These are phyloP conservation scores for Rhyacichthys aspro DNA, from an alignment of 2,797 vertebrate genomes.

Conservation along the genomic window DNA sequence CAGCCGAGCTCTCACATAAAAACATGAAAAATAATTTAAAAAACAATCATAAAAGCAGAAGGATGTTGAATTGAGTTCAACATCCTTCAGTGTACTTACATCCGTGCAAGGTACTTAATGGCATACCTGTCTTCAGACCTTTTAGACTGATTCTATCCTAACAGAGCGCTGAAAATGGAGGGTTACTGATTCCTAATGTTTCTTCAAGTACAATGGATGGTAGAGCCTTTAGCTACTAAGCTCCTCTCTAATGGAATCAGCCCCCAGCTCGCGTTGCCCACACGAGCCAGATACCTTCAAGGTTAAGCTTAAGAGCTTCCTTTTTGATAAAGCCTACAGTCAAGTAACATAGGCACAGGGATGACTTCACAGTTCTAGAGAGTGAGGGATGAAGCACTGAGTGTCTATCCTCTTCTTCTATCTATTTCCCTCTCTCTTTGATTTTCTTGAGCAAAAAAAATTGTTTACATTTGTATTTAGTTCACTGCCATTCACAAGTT, in stretches of 20 bases:
- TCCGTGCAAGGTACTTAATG: not conserved
- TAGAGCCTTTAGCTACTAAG: not conserved
- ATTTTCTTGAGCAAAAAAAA: no score
- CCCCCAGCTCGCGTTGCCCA: not conserved
- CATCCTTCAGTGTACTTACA: not conserved
- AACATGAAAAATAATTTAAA: no score
- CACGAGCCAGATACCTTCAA: not conserved
- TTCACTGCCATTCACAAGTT: no score
- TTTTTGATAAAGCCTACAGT: not conserved
- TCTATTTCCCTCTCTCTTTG: no score
- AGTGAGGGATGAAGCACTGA: no score
- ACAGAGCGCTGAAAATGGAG: not conserved
- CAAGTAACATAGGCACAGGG: not conserved
- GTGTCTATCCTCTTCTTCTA: no score
- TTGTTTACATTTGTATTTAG: no score
- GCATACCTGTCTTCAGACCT: not conserved
- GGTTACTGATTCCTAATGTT: constrained; percentile 1
- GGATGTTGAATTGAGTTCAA: not conserved
- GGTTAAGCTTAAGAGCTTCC: not conserved
- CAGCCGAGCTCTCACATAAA: no score
- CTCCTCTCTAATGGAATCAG: constrained; percentile 1
- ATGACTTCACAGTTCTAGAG: not conserved
- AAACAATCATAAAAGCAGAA: no score
- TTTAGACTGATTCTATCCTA: not conserved
- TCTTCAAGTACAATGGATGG: not conserved